Conservation (phyloP, 2,797 vertebrate species). For the Sternotherus odoratus region DNA sequence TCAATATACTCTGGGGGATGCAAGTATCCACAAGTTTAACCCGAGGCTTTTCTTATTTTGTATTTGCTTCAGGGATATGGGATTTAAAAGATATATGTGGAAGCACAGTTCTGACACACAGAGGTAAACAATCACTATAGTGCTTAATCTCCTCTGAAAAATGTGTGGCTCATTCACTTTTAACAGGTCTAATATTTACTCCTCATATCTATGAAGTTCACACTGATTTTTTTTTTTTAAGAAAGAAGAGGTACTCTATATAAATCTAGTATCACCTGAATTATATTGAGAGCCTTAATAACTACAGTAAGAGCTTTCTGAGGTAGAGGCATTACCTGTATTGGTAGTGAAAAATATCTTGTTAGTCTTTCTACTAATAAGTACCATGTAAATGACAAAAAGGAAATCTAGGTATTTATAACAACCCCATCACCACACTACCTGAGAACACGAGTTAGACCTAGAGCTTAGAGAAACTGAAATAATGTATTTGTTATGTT, state of each 20-base stretch:
- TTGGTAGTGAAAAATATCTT: background rate
- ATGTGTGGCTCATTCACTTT: conserved; percentile 22
- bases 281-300: background rate
- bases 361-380: background rate
- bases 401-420: background rate
- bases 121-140: conserved; percentile 51
- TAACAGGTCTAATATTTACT: conserved; percentile 33
- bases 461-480: background rate
- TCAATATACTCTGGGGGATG: conserved; percentile 4
- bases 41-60: background rate
- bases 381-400: background rate
- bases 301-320: background rate
- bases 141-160: conserved; percentile 37
- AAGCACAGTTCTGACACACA: conserved; percentile 38
- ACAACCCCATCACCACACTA: fast-evolving
- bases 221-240: background rate
- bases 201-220: background rate
- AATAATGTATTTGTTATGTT: background rate
- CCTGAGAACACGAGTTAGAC: background rate
- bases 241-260: background rate
- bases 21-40: background rate
- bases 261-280: background rate
- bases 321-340: background rate
- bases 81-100: conserved; percentile 56
- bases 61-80: conserved; percentile 23